Percentiles rank a stretch among this genome's conserved stretches.
These are phyloP conservation scores for Drosophila barbarae DNA, from an alignment of 2,888 invertebrate species.

Conservation along the genomic window DNA sequence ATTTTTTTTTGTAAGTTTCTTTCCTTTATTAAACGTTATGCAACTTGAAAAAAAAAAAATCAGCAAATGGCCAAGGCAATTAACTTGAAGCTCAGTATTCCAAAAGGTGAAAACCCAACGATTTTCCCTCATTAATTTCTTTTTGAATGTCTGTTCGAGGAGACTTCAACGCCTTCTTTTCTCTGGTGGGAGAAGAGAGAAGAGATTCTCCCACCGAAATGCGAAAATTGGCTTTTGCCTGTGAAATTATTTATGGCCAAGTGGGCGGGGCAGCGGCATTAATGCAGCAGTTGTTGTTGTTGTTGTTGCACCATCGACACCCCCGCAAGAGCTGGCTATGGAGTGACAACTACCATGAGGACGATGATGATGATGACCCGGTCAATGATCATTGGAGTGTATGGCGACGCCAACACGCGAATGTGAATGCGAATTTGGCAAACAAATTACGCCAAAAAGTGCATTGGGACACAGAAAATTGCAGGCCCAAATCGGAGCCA, in stretches of 20 bases:
- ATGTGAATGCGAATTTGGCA: conserved; percentile 51
- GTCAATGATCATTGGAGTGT: conserved; percentile 24
- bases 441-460: conserved; percentile 66
- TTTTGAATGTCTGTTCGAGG: conserved; percentile 5
- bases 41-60: not conserved
- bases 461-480: conserved; percentile 46
- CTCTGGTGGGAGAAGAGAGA: not conserved
- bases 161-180: conserved; percentile 23
- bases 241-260: conserved; percentile 37
- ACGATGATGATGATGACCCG: conserved; percentile 40
- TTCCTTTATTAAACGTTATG: not conserved
- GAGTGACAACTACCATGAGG: conserved; percentile 27
- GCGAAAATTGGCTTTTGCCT: conserved; percentile 39
- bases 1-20: no score
- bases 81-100: not conserved
- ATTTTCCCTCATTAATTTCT: conserved; percentile 28
- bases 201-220: conserved; percentile 23
- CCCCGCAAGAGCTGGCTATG: conserved; percentile 41
- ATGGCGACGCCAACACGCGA: conserved; percentile 60
- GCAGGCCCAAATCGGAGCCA: conserved; percentile 55
- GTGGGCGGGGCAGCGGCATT: conserved; percentile 38
- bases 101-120: not conserved
- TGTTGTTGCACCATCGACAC: conserved; percentile 47
- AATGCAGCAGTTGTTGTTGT: conserved; percentile 10
- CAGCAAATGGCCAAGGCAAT: not conserved